A percentile compares a stretch with the other conserved stretches of the same genome.
phyloP scores from a whole-genome alignment of 2,888 invertebrate genomes.

The Pasiphila rectangulata region DNA sequence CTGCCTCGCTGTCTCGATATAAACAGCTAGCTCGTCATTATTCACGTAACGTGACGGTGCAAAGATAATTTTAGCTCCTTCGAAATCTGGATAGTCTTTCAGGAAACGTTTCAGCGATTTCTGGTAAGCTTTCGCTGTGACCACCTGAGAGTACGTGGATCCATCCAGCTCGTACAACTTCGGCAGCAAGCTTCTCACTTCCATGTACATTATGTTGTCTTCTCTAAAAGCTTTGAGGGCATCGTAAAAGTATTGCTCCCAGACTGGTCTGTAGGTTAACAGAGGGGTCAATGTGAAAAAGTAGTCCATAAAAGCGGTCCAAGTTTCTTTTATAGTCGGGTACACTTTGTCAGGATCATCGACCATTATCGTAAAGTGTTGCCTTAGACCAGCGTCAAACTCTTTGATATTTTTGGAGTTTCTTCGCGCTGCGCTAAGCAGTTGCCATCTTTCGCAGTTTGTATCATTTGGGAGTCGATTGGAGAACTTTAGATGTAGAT shows the following conservation, averaged over 20 bases:
- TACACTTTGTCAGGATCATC: slow-evolving; percentile 70
- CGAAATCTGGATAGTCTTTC: slow-evolving; percentile 82
- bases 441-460: too few relatives aligned
- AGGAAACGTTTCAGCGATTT: slow-evolving; percentile 80
- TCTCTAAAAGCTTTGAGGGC: slow-evolving; percentile 82
- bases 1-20: slow-evolving; percentile 63
- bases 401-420: slow-evolving; percentile 61
- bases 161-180: slow-evolving; percentile 84
- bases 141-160: slow-evolving; percentile 71
- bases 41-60: slow-evolving; percentile 80
- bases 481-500: neutral
- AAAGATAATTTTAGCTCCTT: slow-evolving; percentile 85
- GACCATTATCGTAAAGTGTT: slow-evolving; percentile 78
- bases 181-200: slow-evolving; percentile 83
- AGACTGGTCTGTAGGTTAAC: slow-evolving; percentile 83
- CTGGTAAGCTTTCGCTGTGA: slow-evolving; percentile 80
- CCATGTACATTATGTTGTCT: slow-evolving; percentile 86
- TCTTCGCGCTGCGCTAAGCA: slow-evolving; percentile 70
- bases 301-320: slow-evolving; percentile 80
- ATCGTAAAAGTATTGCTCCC: slow-evolving; percentile 84
- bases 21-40: slow-evolving; percentile 58
- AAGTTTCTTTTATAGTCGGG: slow-evolving; percentile 79
- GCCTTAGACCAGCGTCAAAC: slow-evolving; percentile 78
- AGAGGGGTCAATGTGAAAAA: slow-evolving; percentile 77
- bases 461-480: neutral